Percentiles rank a stretch among this genome's conserved stretches.
phyloP scores from a whole-genome alignment of 2,113 vertebrate genomes.

The Pyrgilauda ruficollis region DNA sequence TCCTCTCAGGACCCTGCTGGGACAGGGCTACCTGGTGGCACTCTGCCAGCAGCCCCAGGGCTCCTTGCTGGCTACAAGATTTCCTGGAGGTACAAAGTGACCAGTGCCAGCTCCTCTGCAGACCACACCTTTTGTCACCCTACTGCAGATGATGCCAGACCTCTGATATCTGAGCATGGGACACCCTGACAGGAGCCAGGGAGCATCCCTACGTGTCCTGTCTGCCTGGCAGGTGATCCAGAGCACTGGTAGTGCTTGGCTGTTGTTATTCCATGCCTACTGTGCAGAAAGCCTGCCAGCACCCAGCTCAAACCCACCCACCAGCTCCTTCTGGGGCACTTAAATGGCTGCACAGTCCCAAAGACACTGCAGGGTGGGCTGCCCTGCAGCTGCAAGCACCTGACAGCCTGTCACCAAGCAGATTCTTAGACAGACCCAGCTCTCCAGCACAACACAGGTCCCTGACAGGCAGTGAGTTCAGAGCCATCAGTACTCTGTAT shows the following conservation, averaged over 20 bases:
- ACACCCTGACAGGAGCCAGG: background rate
- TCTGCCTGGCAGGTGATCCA: background rate
- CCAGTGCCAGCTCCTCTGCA: fast-evolving
- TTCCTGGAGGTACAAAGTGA: background rate
- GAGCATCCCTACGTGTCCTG: background rate
- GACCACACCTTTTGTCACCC: background rate
- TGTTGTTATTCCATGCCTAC: background rate
- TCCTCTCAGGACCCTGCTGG: fast-evolving
- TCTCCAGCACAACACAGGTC: background rate
- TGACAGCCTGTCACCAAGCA: background rate
- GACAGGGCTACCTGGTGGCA: background rate
- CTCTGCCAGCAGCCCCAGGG: background rate
- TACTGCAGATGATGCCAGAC: background rate
- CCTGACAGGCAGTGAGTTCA: background rate
- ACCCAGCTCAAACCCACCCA: background rate
- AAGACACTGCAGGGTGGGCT: background rate
- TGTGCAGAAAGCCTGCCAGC: background rate
- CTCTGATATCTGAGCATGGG: background rate
- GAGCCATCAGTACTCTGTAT: background rate
- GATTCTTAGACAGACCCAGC: background rate
- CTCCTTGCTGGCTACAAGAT: background rate
- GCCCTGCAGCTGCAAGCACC: background rate
- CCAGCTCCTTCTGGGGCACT: background rate
- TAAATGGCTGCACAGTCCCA: background rate
- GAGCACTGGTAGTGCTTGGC: background rate